These are phyloP conservation scores for Caenorhabditis panamensis DNA, from an alignment of 2,888 invertebrate genomes.

Conservation along the genomic window DNA sequence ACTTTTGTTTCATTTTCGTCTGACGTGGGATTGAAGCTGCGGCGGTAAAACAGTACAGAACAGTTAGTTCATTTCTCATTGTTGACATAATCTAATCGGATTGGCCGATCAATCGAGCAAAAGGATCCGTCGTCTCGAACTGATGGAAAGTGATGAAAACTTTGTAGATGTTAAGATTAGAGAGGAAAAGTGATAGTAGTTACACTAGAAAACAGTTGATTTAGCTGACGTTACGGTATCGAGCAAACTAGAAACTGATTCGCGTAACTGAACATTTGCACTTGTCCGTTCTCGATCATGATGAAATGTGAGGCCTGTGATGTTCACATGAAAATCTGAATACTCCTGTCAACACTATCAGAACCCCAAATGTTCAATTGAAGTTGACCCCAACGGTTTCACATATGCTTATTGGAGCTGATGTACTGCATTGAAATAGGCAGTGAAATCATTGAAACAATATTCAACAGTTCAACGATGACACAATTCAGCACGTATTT, in stretches of 20 bases:
- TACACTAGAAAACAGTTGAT: background rate
- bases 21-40: background rate
- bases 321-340: background rate
- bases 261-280: background rate
- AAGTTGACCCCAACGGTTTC: too few relatives aligned
- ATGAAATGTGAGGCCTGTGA: background rate
- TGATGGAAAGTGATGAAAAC: slow-evolving; percentile 52
- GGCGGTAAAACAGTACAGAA: background rate
- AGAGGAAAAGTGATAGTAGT: background rate
- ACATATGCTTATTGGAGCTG: background rate
- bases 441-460: background rate
- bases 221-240: background rate
- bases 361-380: too few relatives aligned
- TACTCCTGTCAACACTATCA: background rate
- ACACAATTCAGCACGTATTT: too few relatives aligned
- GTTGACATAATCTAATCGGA: slow-evolving; percentile 31
- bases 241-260: background rate
- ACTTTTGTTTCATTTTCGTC: background rate
- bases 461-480: too few relatives aligned
- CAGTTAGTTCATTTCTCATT: slow-evolving; percentile 5
- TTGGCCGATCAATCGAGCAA: slow-evolving; percentile 27
- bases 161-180: background rate
- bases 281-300: background rate
- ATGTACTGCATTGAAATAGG: background rate
- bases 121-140: slow-evolving; percentile 6